These are phyloP conservation scores for Parnassius orleans DNA, from an alignment of 2,888 invertebrate species.

Conservation along the genomic window DNA sequence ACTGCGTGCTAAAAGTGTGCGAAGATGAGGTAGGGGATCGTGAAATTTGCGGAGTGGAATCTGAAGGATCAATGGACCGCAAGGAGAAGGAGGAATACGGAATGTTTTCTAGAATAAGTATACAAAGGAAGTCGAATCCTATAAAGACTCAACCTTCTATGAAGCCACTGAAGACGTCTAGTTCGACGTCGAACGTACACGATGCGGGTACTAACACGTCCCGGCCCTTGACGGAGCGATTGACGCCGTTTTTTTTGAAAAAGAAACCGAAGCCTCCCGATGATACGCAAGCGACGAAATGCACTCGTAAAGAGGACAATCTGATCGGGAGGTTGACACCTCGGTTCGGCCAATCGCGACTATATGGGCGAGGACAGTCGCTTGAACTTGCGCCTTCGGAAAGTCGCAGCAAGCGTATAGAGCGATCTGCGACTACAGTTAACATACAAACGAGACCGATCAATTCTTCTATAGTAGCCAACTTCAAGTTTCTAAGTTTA, in stretches of 20 bases:
- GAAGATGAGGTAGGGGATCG: constrained; percentile 54
- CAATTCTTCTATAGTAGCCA: constrained; percentile 69
- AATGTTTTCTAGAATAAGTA: constrained; percentile 64
- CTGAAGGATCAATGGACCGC: constrained; percentile 34
- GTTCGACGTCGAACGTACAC: constrained; percentile 71
- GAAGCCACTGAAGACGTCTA: constrained; percentile 65
- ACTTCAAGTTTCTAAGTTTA: constrained; percentile 68
- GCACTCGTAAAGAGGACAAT: constrained; percentile 61
- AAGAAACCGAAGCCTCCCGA: constrained; percentile 64
- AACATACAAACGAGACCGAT: constrained; percentile 61
- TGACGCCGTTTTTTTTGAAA: constrained; percentile 74
- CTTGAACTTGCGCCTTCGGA: constrained; percentile 59
- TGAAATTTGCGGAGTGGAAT: constrained; percentile 33
- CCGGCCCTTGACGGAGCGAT: constrained; percentile 64
- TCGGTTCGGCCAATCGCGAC: constrained; percentile 70
- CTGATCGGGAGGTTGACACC: constrained; percentile 70
- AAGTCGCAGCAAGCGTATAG: constrained; percentile 54
- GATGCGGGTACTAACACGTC: constrained; percentile 58
- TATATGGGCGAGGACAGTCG: constrained; percentile 68
- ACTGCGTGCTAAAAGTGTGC: constrained; percentile 67
- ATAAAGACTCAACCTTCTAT: constrained; percentile 58
- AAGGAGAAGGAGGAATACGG: constrained; percentile 48
- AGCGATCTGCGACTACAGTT: constrained; percentile 68
- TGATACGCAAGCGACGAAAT: constrained; percentile 42
- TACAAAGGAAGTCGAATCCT: constrained; percentile 73